phyloP scores from a whole-genome alignment of 2,888 invertebrate genomes.

The Strigamia crassipes region DNA sequence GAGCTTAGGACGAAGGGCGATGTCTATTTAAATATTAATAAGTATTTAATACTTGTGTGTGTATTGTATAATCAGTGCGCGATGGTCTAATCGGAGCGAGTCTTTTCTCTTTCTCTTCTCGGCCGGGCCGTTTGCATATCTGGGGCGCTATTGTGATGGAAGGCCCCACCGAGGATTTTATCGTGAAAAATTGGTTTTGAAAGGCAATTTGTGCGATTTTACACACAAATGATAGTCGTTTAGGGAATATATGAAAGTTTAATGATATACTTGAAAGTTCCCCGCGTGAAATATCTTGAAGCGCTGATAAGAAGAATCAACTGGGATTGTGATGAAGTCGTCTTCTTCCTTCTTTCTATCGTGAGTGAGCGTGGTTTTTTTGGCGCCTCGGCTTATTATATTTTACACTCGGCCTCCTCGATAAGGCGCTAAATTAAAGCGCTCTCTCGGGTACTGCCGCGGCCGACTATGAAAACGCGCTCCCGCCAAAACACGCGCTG shows the following conservation, averaged over 20 bases:
- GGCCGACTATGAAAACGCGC: slow-evolving; percentile 43
- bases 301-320: slow-evolving; percentile 50
- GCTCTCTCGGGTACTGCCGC: slow-evolving; percentile 41
- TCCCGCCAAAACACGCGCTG: background rate
- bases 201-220: slow-evolving; percentile 51
- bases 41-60: slow-evolving; percentile 44
- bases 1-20: slow-evolving; percentile 33
- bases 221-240: slow-evolving; percentile 51
- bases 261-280: slow-evolving; percentile 50
- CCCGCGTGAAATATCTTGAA: slow-evolving; percentile 50
- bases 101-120: slow-evolving; percentile 43
- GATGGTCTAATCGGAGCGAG: slow-evolving; percentile 39
- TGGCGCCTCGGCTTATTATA: slow-evolving; percentile 44
- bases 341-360: slow-evolving; percentile 44
- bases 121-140: slow-evolving; percentile 49
- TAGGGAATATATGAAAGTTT: slow-evolving; percentile 51
- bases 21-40: slow-evolving; percentile 47
- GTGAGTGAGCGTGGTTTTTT: slow-evolving; percentile 42
- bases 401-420: slow-evolving; percentile 46
- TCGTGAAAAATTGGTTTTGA: slow-evolving; percentile 51
- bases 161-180: slow-evolving; percentile 50
- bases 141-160: slow-evolving; percentile 49
- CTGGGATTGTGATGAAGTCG: slow-evolving; percentile 46
- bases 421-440: slow-evolving; percentile 47
- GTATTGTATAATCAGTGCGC: slow-evolving; percentile 42